phyloP scores from a whole-genome alignment of 1,140 invertebrate species.

The Drosophila jambulina region DNA sequence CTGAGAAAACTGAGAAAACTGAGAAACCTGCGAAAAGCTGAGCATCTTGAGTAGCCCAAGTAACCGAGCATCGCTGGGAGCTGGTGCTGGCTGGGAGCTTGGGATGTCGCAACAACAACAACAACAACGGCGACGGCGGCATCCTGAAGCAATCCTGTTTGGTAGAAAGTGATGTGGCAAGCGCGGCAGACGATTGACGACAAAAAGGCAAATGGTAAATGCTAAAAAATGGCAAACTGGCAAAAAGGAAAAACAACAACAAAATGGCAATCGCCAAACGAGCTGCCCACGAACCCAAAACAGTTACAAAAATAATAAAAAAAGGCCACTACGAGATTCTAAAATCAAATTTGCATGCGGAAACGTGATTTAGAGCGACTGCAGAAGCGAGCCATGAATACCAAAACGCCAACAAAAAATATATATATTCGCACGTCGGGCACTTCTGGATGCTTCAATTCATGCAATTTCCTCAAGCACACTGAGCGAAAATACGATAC shows the following conservation, averaged over 20 bases:
- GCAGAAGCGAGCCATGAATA: conserved; percentile 52
- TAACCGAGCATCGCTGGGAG: conserved; percentile 5
- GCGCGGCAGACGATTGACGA: conserved; percentile 52
- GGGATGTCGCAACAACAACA: conserved; percentile 56
- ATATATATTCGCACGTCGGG: neutral
- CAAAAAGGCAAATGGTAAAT: conserved; percentile 48
- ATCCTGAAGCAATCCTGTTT: conserved; percentile 78
- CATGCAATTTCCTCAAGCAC: neutral
- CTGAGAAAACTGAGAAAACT: conserved; percentile 24
- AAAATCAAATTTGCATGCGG: conserved; percentile 37
- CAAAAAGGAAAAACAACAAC: conserved; percentile 13
- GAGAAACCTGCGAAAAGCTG: conserved; percentile 30
- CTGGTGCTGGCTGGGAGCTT: neutral
- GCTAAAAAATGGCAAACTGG: conserved; percentile 19
- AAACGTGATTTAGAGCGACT: conserved; percentile 65
- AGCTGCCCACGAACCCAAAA: conserved; percentile 45
- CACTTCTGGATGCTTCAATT: neutral
- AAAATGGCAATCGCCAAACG: conserved; percentile 46
- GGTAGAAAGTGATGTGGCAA: conserved; percentile 78
- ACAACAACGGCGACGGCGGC: conserved; percentile 16
- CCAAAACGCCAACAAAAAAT: conserved; percentile 16
- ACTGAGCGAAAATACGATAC: conserved; percentile 1
- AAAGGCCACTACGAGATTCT: conserved; percentile 21
- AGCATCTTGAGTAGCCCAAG: conserved; percentile 29
- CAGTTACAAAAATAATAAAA: neutral